Base-by-base conservation (phyloP, 2,113 vertebrate species). In the Microcebus lehilahytsara region DNA sequence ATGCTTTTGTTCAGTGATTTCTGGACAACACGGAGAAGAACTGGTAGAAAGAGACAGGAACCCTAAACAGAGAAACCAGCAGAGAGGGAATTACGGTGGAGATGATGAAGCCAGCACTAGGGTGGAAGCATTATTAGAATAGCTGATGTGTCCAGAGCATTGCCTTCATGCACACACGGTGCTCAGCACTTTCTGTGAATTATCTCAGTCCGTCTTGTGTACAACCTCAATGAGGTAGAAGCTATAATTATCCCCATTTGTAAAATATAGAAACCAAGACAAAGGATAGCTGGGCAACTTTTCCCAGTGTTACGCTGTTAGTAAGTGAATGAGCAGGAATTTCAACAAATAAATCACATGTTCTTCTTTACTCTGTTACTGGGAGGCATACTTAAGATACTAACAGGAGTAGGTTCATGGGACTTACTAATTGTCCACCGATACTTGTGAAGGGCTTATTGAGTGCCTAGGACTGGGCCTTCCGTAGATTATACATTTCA, bases 201-300 rank as follows among this genome's bases (percentile, higher is more conserved):
- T 77, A 87, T 66, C 34, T 91, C 83, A 37, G n/a, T 93, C 53
- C 64, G 71, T 66, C 89, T 91, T 91, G 34, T 22, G 67, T 32
- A 49, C 74, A 90, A 66, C 69, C 32, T 84, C 79, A 46, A 1
- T 89, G 89, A 95, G 3, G 64, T 66, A 40, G 92, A 83, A 89
- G 66, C 83, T 87, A 16, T 92, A 89, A 93, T 96, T 85, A 92
- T 60, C 37, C 17, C 42, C 91, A 89, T 84, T 91, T 93, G 89
- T 86, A 94, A 91, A 97, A 89, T 51, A 23, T 34, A 37, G 49
- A 93, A 67, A 89, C 32, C 46, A 62, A 89, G 77, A 58, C 51
- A 66, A 13, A 46, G 32, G 51, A 71, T 22, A 42, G 12, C 66
- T 46, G 56, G 89, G 23, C 19, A 53, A 34, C 58, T 53, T 90